Evolutionary conservation across 2,797 vertebrate genomes (phyloP).

Genomic region (Melanotaenia nigrans): DNA sequence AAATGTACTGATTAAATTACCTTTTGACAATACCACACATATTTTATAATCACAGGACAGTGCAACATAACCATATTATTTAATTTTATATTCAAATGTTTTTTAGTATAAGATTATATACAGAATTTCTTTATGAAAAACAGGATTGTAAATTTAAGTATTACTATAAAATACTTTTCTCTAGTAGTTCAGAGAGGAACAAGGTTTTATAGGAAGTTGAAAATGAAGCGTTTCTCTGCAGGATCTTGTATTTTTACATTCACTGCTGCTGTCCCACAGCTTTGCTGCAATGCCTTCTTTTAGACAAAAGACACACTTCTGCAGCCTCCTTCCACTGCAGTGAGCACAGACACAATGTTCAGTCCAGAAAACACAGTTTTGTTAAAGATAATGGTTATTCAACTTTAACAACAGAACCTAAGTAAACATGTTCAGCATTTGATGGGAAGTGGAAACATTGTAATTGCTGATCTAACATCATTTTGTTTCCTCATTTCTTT

Average conservation of each 20-base stretch:
- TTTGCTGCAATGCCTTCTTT: conserved; percentile 57
- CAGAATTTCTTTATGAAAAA: not conserved
- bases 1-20: not conserved
- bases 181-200: not conserved
- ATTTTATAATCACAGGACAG: not conserved
- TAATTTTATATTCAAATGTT: not conserved
- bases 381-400: not conserved
- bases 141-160: not conserved
- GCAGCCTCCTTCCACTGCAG: conserved; percentile 45
- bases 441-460: not conserved
- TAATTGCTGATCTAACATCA: conserved; percentile 20
- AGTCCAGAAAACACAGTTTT: conserved; percentile 17
- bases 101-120: not conserved
- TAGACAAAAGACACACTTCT: conserved; percentile 37
- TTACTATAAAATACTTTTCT: too few species aligned
- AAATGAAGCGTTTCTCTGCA: conserved; percentile 11
- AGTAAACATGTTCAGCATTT: not conserved
- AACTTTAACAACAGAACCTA: not conserved
- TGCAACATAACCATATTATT: not conserved
- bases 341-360: conserved; percentile 47
- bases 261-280: conserved; percentile 29
- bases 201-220: not conserved
- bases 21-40: not conserved
- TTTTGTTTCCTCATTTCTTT: conserved; percentile 55
- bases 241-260: conserved; percentile 39